Percentiles rank a stretch among this genome's conserved stretches.
Conservation (phyloP, 2,888 invertebrate species). For the Acanthosepion lycidas region DNA sequence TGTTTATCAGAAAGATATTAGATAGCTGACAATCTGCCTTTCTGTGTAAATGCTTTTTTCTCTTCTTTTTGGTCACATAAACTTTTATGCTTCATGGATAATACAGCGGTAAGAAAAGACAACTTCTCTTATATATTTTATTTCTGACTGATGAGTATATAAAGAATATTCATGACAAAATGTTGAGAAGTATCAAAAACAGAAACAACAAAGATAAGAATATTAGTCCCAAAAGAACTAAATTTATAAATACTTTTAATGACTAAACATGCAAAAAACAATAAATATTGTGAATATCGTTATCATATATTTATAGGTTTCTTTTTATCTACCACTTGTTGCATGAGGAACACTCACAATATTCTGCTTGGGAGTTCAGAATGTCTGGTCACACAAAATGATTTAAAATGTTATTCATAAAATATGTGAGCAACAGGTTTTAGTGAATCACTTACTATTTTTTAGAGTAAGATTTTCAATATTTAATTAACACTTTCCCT, state of each 20-base stretch:
- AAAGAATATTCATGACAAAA: background rate
- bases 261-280: background rate
- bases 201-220: background rate
- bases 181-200: background rate
- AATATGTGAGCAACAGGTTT: background rate
- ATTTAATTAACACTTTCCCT: conserved; percentile 49
- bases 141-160: no score
- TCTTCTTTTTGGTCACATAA: background rate
- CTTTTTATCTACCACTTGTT: background rate
- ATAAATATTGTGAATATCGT: background rate
- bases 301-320: background rate
- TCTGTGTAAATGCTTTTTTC: no score
- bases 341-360: background rate
- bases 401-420: background rate
- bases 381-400: background rate
- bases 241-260: background rate
- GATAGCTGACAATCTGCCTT: no score
- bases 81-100: background rate
- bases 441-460: background rate
- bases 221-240: background rate
- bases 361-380: background rate
- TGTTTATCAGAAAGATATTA: no score
- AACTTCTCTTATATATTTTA: no score
- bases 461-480: conserved; percentile 41
- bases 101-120: no score